phyloP scores from a whole-genome alignment of 1,140 invertebrate species.

The Cheumatopsyche charites region DNA sequence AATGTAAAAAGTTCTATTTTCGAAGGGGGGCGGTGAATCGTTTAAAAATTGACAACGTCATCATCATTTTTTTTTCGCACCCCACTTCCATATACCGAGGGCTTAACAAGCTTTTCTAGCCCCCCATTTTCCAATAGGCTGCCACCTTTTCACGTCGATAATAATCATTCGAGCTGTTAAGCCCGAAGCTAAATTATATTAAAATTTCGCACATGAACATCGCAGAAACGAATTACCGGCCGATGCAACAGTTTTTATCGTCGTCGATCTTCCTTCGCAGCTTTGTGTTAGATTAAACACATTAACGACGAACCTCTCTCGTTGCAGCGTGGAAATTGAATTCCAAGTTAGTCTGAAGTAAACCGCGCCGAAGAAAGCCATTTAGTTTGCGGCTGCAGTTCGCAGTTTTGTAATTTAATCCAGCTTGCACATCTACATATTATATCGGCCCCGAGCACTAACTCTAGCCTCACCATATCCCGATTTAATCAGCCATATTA shows the following conservation, averaged over 20 bases:
- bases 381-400: conserved; percentile 10
- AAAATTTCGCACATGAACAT: background rate
- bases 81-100: background rate
- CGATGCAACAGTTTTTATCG: background rate
- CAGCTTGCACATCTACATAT: too few relatives aligned
- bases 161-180: conserved; percentile 20
- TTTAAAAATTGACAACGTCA: conserved; percentile 1
- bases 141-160: background rate
- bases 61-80: background rate
- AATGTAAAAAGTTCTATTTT: too few relatives aligned
- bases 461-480: background rate
- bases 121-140: background rate
- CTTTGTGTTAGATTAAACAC: conserved; percentile 21
- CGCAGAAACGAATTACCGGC: background rate
- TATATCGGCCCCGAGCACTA: background rate
- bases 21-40: too few relatives aligned
- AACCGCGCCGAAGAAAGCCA: conserved; percentile 10
- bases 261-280: background rate
- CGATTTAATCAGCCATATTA: conserved; percentile 44
- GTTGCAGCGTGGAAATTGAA: conserved; percentile 4
- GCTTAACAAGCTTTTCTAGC: background rate
- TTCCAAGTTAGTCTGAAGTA: conserved; percentile 15
- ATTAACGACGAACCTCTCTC: conserved; percentile 1
- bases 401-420: conserved; percentile 22
- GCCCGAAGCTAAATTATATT: conserved; percentile 9